These are phyloP conservation scores for Salpingus planirostris DNA, from an alignment of 2,888 invertebrate genomes.

Conservation along the genomic window DNA sequence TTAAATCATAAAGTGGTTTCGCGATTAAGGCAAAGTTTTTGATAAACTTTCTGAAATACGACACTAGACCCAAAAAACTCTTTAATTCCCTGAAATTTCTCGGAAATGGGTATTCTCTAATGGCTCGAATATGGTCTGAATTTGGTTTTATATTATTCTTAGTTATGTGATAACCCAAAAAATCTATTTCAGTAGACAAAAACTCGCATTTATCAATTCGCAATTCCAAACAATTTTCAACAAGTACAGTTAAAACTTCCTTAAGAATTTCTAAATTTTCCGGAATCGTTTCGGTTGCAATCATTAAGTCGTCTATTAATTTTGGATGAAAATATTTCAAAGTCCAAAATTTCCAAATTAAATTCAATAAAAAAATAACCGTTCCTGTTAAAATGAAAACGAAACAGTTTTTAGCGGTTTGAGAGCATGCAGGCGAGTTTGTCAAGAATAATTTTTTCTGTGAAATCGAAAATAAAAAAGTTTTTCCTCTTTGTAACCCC, in stretches of 20 bases:
- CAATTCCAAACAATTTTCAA: neutral
- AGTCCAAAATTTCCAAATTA: too few species aligned
- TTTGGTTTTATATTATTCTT: neutral
- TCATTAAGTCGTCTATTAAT: conserved; percentile 5
- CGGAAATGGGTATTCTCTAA: conserved; percentile 2
- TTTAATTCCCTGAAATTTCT: neutral
- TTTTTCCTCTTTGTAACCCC: too few species aligned
- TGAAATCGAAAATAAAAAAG: too few species aligned
- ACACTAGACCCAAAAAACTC: conserved; percentile 2
- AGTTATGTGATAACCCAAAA: conserved; percentile 2
- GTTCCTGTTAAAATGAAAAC: too few species aligned
- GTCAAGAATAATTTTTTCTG: too few species aligned
- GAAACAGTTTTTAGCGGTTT: too few species aligned
- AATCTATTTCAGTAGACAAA: neutral
- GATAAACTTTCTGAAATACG: conserved; percentile 4
- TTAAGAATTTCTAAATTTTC: conserved; percentile 1
- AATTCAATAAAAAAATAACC: too few species aligned
- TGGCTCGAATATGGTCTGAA: neutral
- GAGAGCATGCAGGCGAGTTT: too few species aligned
- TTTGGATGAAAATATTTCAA: too few species aligned
- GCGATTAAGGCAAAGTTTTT: neutral
- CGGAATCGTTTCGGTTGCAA: conserved; percentile 1
- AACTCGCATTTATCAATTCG: conserved; percentile 2
- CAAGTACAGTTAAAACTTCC: conserved; percentile 1
- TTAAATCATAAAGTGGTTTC: conserved; percentile 1